These are phyloP conservation scores for Bhutanitis thaidina DNA, from an alignment of 2,888 invertebrate species.

Conservation along the genomic window DNA sequence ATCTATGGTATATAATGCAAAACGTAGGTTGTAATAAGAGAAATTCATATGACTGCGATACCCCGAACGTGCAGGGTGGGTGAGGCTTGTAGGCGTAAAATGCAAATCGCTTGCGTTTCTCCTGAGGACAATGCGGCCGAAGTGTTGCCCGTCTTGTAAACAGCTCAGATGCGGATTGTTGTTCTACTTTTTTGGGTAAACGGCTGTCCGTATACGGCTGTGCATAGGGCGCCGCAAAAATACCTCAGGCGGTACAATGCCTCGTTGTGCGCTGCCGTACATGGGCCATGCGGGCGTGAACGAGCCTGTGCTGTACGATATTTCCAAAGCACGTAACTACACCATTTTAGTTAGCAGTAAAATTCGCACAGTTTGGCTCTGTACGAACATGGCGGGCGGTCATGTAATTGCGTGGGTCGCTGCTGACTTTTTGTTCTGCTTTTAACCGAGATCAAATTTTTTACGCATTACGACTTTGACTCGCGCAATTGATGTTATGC, in stretches of 20 bases:
- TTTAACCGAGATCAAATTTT: slow-evolving; percentile 16
- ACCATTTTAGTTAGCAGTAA: slow-evolving; percentile 45
- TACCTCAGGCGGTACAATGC: slow-evolving; percentile 67
- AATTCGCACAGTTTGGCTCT: slow-evolving; percentile 41
- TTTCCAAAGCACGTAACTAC: slow-evolving; percentile 40
- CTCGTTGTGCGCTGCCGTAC: slow-evolving; percentile 61
- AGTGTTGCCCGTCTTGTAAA: slow-evolving; percentile 74
- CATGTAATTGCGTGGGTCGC: slow-evolving; percentile 23
- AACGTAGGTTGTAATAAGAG: slow-evolving; percentile 36
- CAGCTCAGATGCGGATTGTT: slow-evolving; percentile 65
- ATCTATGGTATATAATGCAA: slow-evolving; percentile 17
- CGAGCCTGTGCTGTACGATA: slow-evolving; percentile 51
- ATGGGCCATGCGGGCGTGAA: slow-evolving; percentile 59
- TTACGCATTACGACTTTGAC: slow-evolving; percentile 29
- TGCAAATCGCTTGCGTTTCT: slow-evolving; percentile 70
- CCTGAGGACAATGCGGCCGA: slow-evolving; percentile 66
- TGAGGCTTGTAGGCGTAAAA: slow-evolving; percentile 59
- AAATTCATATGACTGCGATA: slow-evolving; percentile 47
- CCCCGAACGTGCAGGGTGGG: slow-evolving; percentile 25
- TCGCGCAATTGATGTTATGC: slow-evolving; percentile 43
- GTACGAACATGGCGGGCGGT: slow-evolving; percentile 33
- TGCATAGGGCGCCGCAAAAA: slow-evolving; percentile 70
- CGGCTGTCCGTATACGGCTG: slow-evolving; percentile 65
- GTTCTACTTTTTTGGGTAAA: slow-evolving; percentile 79
- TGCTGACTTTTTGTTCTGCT: slow-evolving; percentile 11